These are phyloP conservation scores for Drosophila demipolita DNA, from an alignment of 2,888 invertebrate species.

Conservation along the genomic window DNA sequence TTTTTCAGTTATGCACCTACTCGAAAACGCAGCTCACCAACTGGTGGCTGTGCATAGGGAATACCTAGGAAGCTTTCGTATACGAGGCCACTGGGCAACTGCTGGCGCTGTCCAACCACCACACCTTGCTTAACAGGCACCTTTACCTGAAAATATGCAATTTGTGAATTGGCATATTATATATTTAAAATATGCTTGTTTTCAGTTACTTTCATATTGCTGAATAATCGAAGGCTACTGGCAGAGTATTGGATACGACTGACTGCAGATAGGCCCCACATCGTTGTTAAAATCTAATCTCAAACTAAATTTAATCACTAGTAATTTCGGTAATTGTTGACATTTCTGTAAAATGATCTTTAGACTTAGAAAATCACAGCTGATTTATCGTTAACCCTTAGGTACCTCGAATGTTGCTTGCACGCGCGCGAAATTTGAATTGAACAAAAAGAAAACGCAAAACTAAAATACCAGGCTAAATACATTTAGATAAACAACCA, in stretches of 20 bases:
- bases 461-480: not conserved
- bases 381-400: conserved; percentile 48
- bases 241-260: conserved; percentile 6
- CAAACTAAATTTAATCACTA: conserved; percentile 26
- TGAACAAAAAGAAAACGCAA: not conserved
- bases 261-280: conserved; percentile 24
- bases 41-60: conserved; percentile 87
- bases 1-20: conserved; percentile 60
- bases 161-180: not conserved
- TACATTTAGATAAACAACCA: not conserved
- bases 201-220: conserved; percentile 55
- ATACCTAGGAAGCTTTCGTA: conserved; percentile 86
- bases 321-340: not conserved
- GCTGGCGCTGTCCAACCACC: conserved; percentile 85
- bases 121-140: conserved; percentile 85
- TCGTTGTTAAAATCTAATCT: not conserved
- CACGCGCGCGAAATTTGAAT: not conserved
- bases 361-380: conserved; percentile 36
- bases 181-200: not conserved
- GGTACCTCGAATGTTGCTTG: not conserved
- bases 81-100: conserved; percentile 83
- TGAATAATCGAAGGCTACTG: conserved; percentile 38
- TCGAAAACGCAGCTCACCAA: conserved; percentile 84
- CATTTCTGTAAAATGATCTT: conserved; percentile 22
- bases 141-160: conserved; percentile 58